phyloP scores from a whole-genome alignment of 2,113 vertebrate species.

The Motacilla alba region DNA sequence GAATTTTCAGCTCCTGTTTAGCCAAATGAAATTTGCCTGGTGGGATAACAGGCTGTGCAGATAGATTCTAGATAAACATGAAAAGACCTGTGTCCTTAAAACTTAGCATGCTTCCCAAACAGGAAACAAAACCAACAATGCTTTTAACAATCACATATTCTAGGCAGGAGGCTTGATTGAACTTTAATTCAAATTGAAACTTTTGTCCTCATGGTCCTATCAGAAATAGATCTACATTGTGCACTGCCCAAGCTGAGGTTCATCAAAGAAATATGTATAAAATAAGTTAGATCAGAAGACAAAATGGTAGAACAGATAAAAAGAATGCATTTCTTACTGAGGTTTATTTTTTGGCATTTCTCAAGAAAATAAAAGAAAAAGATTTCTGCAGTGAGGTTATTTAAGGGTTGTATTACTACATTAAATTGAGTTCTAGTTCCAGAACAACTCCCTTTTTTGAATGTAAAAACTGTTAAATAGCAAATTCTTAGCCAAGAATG shows the following conservation, averaged over 20 bases:
- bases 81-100: not conserved
- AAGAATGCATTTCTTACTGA: not conserved
- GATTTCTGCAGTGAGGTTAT: not conserved
- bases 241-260: not conserved
- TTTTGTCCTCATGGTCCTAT: not conserved
- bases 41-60: not conserved
- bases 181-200: not conserved
- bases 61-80: not conserved
- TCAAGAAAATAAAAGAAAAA: not conserved
- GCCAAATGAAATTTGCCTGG: not conserved
- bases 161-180: not conserved
- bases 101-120: not conserved
- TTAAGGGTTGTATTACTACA: not conserved
- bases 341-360: not conserved
- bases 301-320: not conserved
- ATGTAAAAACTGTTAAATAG: not conserved
- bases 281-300: not conserved
- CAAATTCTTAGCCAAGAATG: not conserved
- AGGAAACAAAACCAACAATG: not conserved
- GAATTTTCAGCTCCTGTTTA: not conserved
- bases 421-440: not conserved
- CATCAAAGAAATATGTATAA: not conserved
- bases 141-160: not conserved
- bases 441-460: not conserved
- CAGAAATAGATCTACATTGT: not conserved